Evolutionary conservation across 2,888 invertebrate species (phyloP).

Genomic region (Acleris holmiana): DNA sequence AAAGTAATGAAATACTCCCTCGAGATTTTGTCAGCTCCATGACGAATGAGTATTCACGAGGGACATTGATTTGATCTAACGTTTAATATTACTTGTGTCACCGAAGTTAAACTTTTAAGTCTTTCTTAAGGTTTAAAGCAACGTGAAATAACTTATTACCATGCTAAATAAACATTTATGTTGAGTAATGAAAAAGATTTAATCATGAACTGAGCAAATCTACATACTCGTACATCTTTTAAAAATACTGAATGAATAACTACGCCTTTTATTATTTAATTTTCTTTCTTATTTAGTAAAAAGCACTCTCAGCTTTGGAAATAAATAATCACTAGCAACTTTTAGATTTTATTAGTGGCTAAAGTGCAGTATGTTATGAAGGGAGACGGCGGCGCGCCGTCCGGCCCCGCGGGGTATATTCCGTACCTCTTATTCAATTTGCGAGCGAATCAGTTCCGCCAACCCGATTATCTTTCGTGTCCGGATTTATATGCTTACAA

Average conservation of each 20-base stretch:
- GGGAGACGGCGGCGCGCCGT: slow-evolving; percentile 18
- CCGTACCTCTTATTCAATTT: slow-evolving; percentile 80
- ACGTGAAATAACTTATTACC: too few relatives aligned
- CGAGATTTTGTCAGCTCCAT: slow-evolving; percentile 40
- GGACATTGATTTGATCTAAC: slow-evolving; percentile 45
- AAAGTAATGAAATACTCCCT: slow-evolving; percentile 79
- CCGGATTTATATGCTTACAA: slow-evolving; percentile 75
- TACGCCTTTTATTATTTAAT: too few relatives aligned
- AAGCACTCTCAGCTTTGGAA: slow-evolving; percentile 9
- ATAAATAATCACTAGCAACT: slow-evolving; percentile 28
- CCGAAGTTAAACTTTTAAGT: too few relatives aligned
- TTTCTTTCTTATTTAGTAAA: not conserved
- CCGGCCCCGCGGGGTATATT: slow-evolving; percentile 42
- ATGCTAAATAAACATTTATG: too few relatives aligned
- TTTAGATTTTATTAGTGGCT: slow-evolving; percentile 32
- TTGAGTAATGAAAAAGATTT: too few relatives aligned
- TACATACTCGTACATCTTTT: too few relatives aligned
- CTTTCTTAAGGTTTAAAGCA: too few relatives aligned
- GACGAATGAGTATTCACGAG: slow-evolving; percentile 52
- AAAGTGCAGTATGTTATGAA: slow-evolving; percentile 51
- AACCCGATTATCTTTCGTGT: slow-evolving; percentile 80
- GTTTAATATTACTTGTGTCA: not conserved
- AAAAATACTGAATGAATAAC: too few relatives aligned
- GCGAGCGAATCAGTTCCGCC: slow-evolving; percentile 80
- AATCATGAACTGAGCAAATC: too few relatives aligned